phyloP scores from a whole-genome alignment of 2,797 vertebrate species.

The Lepus oiostolus region DNA sequence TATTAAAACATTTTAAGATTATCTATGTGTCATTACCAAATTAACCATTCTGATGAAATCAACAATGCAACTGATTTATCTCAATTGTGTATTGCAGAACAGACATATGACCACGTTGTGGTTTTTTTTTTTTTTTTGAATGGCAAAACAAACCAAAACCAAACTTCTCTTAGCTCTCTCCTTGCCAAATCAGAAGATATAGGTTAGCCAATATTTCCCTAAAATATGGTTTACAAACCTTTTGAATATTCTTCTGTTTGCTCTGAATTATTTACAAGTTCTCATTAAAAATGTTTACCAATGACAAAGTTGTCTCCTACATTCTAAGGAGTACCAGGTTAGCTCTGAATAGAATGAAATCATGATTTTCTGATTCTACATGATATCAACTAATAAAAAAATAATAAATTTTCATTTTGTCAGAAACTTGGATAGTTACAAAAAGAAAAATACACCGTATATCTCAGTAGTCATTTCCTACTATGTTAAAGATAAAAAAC shows the following conservation, averaged over 20 bases:
- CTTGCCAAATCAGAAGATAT: neutral
- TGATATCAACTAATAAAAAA: conserved; percentile 4
- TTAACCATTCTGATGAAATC: neutral
- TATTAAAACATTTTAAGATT: conserved; percentile 20
- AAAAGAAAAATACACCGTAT: conserved; percentile 24
- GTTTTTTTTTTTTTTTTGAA: neutral
- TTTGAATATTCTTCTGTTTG: neutral
- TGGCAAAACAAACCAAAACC: neutral
- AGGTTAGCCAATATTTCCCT: neutral
- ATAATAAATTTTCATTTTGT: conserved; percentile 8
- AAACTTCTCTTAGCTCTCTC: neutral
- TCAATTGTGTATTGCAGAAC: neutral
- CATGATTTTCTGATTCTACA: neutral
- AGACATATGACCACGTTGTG: neutral
- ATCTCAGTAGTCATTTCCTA: conserved; percentile 3
- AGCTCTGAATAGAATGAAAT: neutral
- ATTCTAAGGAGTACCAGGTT: neutral
- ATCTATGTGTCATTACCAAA: neutral
- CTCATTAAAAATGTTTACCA: conserved; percentile 18
- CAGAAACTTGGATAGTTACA: neutral
- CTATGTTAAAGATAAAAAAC: neutral
- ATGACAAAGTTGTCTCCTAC: neutral
- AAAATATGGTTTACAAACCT: neutral
- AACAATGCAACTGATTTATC: neutral
- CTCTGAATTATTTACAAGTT: conserved; percentile 51